phyloP scores from a whole-genome alignment of 2,888 invertebrate genomes.

The Caenorhabditis japonica region DNA sequence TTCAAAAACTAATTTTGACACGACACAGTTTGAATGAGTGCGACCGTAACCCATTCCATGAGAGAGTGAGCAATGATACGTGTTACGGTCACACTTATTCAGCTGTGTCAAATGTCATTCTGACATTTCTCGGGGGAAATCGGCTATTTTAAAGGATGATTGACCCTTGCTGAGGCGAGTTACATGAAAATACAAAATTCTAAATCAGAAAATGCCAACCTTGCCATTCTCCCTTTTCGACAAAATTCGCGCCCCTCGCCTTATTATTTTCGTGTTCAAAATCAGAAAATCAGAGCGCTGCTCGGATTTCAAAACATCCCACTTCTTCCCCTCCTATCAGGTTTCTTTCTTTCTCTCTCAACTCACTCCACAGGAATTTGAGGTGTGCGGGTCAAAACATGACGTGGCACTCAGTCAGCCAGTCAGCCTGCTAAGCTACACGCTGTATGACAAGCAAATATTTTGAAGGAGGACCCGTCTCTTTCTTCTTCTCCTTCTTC shows the following conservation, averaged over 20 bases:
- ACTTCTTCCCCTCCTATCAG: not conserved
- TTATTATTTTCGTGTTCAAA: not conserved
- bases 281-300: conserved; percentile 10
- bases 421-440: conserved; percentile 44
- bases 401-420: conserved; percentile 12
- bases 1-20: no score
- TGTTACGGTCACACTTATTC: no score
- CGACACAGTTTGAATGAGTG: no score
- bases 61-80: no score
- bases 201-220: no score
- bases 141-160: no score
- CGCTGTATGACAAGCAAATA: conserved; percentile 48
- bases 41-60: no score
- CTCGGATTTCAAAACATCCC: conserved; percentile 33
- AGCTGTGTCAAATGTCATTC: no score
- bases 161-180: no score
- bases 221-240: conserved; percentile 11
- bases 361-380: conserved; percentile 23
- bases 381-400: conserved; percentile 42
- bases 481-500: conserved; percentile 15
- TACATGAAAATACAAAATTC: no score
- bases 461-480: conserved; percentile 25
- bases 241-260: not conserved
- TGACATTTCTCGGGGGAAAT: no score
- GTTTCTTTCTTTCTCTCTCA: conserved; percentile 5